Evolutionary conservation across 2,888 invertebrate genomes (phyloP).

Genomic region (Volucella inanis): DNA sequence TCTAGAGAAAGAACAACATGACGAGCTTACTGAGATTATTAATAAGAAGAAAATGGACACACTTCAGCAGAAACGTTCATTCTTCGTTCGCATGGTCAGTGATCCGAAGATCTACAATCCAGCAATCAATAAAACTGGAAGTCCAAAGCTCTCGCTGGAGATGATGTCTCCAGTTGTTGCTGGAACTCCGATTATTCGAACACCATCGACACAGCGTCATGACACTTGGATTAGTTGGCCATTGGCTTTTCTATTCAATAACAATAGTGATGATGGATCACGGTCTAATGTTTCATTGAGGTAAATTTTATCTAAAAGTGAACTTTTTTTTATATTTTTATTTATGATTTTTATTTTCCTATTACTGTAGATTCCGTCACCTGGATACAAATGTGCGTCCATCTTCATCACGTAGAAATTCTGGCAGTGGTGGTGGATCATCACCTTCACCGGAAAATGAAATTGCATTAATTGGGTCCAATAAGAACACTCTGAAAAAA

Average conservation of each 20-base stretch:
- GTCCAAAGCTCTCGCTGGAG: conserved; percentile 84
- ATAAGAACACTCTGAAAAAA: conserved; percentile 84
- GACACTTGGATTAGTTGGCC: conserved; percentile 96
- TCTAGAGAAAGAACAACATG: conserved; percentile 87
- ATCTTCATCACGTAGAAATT: conserved; percentile 86
- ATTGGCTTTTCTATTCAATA: conserved; percentile 92
- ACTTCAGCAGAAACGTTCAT: conserved; percentile 95
- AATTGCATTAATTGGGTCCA: conserved; percentile 79
- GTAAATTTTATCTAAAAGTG: conserved; percentile 83
- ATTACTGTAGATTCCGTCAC: conserved; percentile 92
- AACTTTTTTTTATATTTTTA: not conserved
- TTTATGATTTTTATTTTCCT: conserved; percentile 21
- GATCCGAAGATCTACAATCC: conserved; percentile 98
- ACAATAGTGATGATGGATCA: conserved; percentile 86
- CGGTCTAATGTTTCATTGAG: conserved; percentile 90
- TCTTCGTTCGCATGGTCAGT: conserved; percentile 98
- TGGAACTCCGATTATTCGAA: conserved; percentile 81
- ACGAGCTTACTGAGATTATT: conserved; percentile 89
- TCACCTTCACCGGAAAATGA: conserved; percentile 86
- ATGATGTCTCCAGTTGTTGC: conserved; percentile 80
- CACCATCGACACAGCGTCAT: conserved; percentile 84
- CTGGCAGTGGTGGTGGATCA: conserved; percentile 86
- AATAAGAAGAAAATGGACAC: conserved; percentile 90
- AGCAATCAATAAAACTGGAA: conserved; percentile 90
- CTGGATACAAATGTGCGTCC: conserved; percentile 93